These are phyloP conservation scores for Caenorhabditis virilis DNA, from an alignment of 2,888 invertebrate genomes.

Conservation along the genomic window DNA sequence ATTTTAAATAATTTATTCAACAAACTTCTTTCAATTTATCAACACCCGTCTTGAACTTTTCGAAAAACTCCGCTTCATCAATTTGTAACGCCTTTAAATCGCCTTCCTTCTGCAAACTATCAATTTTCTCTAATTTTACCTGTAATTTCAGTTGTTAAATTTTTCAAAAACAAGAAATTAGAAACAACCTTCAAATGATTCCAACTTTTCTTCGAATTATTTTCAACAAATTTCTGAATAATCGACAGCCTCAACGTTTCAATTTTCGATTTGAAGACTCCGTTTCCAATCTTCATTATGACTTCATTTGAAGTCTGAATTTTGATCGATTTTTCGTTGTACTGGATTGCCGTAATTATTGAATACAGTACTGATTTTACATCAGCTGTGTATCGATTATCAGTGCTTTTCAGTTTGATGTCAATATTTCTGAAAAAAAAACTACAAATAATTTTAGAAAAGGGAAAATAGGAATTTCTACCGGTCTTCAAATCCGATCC, in stretches of 20 bases:
- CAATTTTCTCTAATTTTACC: conserved; percentile 5
- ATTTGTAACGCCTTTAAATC: too few relatives aligned
- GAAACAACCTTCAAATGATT: background rate
- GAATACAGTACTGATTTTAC: conserved; percentile 32
- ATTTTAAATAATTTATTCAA: background rate
- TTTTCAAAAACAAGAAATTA: background rate
- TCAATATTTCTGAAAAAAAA: conserved; percentile 21
- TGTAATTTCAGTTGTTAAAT: conserved; percentile 19
- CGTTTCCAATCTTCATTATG: conserved; percentile 28
- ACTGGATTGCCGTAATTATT: conserved; percentile 23
- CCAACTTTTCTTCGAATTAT: too few relatives aligned
- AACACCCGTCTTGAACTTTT: background rate
- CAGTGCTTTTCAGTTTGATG: conserved; percentile 6
- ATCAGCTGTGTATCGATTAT: conserved; percentile 16
- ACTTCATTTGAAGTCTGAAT: conserved; percentile 16
- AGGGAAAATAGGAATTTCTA: background rate
- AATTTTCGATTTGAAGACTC: conserved; percentile 7
- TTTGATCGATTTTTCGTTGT: conserved; percentile 8
- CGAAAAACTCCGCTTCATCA: conserved; percentile 1
- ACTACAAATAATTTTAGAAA: background rate
- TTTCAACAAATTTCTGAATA: too few relatives aligned
- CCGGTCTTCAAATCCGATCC: background rate
- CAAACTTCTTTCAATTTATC: conserved; percentile 1
- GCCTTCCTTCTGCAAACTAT: background rate
- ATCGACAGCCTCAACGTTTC: too few relatives aligned